A percentile compares a stretch with the other conserved stretches of the same genome.
Conservation (phyloP, 2,888 invertebrate species). For the Mimas tiliae region DNA sequence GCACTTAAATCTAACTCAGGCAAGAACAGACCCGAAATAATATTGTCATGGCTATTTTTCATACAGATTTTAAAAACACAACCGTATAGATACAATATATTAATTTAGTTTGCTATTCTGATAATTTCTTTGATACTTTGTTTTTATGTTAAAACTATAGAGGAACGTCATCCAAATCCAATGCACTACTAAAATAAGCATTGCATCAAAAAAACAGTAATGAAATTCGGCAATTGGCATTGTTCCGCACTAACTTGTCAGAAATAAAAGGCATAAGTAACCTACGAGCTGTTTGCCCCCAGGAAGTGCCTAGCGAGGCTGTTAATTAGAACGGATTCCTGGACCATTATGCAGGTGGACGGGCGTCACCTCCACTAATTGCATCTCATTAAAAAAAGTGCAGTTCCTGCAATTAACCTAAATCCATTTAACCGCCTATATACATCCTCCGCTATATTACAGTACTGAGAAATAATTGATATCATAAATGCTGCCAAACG, state of each 20-base stretch:
- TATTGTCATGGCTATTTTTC: too few species aligned
- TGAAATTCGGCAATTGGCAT: not conserved
- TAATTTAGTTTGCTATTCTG: too few species aligned
- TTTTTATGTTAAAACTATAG: too few species aligned
- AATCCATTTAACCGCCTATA: slow-evolving; percentile 48
- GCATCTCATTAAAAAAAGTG: slow-evolving; percentile 68
- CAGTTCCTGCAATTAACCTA: slow-evolving; percentile 66
- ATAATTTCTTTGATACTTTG: too few species aligned
- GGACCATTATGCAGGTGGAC: slow-evolving; percentile 52
- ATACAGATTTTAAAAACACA: too few species aligned
- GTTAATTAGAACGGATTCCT: slow-evolving; percentile 62
- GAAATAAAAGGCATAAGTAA: not conserved
- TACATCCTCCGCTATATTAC: slow-evolving; percentile 30
- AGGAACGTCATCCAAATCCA: too few species aligned
- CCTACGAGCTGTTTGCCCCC: slow-evolving; percentile 8
- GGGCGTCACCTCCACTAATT: slow-evolving; percentile 63
- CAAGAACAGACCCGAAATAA: too few species aligned
- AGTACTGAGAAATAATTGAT: slow-evolving; percentile 4
- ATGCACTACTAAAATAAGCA: too few species aligned
- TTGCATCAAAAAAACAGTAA: too few species aligned
- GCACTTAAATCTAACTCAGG: too few species aligned
- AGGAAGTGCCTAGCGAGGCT: slow-evolving; percentile 33
- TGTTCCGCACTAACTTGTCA: slow-evolving; percentile 1
- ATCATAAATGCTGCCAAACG: not conserved
- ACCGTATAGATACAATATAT: too few species aligned